Conservation (phyloP, 1,140 invertebrate genomes). For the Metaphire vulgaris region DNA sequence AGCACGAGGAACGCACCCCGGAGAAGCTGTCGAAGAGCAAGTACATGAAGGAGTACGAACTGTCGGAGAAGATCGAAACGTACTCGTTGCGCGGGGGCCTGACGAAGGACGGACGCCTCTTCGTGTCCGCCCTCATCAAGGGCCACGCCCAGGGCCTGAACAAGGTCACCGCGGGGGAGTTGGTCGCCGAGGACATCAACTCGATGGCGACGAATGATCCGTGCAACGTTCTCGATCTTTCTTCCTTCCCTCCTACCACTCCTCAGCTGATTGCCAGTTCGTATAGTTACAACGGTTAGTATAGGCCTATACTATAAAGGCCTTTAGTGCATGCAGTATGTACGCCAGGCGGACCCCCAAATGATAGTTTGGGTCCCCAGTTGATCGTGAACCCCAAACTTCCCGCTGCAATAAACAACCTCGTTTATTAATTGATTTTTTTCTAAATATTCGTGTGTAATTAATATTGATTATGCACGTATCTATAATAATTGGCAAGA, state of each 20-base stretch:
- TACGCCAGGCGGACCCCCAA: too few relatives aligned
- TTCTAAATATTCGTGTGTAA: too few relatives aligned
- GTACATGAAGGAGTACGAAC: conserved; percentile 28
- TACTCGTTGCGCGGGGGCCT: conserved; percentile 26
- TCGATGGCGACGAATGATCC: conserved; percentile 5
- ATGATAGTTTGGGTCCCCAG: too few relatives aligned
- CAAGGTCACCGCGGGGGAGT: conserved; percentile 18
- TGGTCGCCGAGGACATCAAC: conserved; percentile 21
- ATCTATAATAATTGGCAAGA: too few relatives aligned
- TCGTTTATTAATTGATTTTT: too few relatives aligned
- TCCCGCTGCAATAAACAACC: too few relatives aligned
- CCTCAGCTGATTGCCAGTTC: conserved; percentile 22
- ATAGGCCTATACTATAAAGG: too few relatives aligned
- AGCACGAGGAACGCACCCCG: conserved; percentile 28
- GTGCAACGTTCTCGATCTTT: conserved; percentile 30
- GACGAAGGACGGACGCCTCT: conserved; percentile 21
- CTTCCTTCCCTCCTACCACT: conserved; percentile 27
- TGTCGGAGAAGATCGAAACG: conserved; percentile 29
- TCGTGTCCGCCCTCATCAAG: conserved; percentile 27
- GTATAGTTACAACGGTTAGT: conserved; percentile 10
- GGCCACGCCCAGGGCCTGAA: conserved; percentile 12
- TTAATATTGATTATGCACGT: too few relatives aligned
- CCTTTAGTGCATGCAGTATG: too few relatives aligned
- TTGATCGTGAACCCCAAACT: too few relatives aligned
- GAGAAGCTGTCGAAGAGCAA: conserved; percentile 28